Percentiles rank a stretch among this genome's conserved stretches.
Conservation (phyloP, 2,797 vertebrate species). For the Rhinichthys osculus region DNA sequence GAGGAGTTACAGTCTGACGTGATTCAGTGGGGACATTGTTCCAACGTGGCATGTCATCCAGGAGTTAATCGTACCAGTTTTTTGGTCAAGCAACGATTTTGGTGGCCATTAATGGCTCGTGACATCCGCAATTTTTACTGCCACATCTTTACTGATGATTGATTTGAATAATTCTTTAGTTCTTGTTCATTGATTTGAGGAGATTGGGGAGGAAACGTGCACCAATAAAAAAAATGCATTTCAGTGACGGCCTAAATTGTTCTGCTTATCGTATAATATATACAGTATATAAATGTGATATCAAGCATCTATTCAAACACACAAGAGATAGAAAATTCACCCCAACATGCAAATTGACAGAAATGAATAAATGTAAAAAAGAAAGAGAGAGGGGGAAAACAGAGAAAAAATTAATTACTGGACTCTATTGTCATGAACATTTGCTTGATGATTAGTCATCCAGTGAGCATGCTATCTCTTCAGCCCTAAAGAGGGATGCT, state of each 20-base stretch:
- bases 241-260: too few species aligned
- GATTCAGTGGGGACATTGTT: too few species aligned
- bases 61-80: too few species aligned
- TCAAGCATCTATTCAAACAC: neutral
- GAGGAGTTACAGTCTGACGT: too few species aligned
- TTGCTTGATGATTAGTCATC: slow-evolving; percentile 20
- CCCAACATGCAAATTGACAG: neutral
- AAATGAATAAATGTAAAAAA: neutral
- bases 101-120: too few species aligned
- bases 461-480: neutral
- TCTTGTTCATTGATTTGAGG: neutral
- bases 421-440: neutral
- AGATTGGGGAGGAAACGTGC: neutral
- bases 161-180: neutral
- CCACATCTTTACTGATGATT: neutral
- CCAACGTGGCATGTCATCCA: too few species aligned
- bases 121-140: too few species aligned
- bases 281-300: too few species aligned
- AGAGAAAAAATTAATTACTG: neutral
- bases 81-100: too few species aligned
- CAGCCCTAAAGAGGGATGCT: neutral
- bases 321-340: neutral
- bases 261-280: too few species aligned
- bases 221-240: neutral
- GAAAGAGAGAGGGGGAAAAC: neutral